Evolutionary conservation across 2,797 vertebrate species (phyloP).

Genomic region (Karalla daura): DNA sequence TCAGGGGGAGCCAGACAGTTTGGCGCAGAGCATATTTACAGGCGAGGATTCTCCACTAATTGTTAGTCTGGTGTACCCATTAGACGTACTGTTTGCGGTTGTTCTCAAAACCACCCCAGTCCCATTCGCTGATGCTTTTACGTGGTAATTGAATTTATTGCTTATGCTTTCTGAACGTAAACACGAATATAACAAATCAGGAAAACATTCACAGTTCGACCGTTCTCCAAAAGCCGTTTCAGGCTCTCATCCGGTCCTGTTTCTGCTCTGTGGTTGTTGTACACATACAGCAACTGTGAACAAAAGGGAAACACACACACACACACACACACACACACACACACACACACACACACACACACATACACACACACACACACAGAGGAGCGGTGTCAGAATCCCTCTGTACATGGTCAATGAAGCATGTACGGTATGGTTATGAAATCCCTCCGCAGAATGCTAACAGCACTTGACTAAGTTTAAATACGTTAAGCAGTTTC

Average conservation of each 20-base stretch:
- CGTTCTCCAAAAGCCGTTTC: conserved; percentile 1
- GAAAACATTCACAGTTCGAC: conserved; percentile 18
- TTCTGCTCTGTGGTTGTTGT: conserved; percentile 21
- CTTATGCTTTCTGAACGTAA: conserved; percentile 17
- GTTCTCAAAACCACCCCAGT: conserved; percentile 48
- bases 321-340: neutral
- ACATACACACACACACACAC: conserved; percentile 3
- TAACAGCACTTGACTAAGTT: conserved; percentile 49
- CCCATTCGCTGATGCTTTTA: conserved; percentile 49
- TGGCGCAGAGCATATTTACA: conserved; percentile 67
- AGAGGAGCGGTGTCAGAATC: conserved; percentile 6
- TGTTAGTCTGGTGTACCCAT: conserved; percentile 59
- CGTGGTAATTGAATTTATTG: conserved; percentile 44
- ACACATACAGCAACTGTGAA: conserved; percentile 26
- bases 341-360: neutral
- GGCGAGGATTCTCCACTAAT: conserved; percentile 66
- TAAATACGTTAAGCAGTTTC: conserved; percentile 63
- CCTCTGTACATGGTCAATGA: conserved; percentile 25
- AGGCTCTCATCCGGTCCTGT: neutral
- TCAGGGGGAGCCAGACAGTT: conserved; percentile 72
- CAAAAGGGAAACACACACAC: conserved; percentile 18
- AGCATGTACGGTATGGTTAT: conserved; percentile 31
- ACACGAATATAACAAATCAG: conserved; percentile 28
- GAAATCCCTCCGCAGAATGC: conserved; percentile 45
- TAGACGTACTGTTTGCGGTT: conserved; percentile 46